These are phyloP conservation scores for Fragum sueziense DNA, from an alignment of 2,888 invertebrate species.

Conservation along the genomic window DNA sequence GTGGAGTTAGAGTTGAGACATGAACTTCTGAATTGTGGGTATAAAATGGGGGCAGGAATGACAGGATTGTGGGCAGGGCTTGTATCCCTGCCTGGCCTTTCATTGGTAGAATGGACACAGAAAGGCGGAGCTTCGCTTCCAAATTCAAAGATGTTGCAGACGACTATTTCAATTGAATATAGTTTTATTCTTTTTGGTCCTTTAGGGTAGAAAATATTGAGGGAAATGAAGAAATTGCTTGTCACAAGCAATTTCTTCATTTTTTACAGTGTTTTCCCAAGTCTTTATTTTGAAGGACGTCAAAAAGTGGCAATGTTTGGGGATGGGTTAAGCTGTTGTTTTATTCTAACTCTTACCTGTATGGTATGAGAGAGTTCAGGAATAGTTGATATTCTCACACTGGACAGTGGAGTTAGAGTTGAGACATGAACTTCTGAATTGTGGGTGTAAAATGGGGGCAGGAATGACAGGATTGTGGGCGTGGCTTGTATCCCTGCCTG, in stretches of 20 bases:
- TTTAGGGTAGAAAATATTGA: too few species aligned
- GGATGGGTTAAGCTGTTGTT: too few species aligned
- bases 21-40: conserved; percentile 75
- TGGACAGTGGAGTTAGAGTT: conserved; percentile 69
- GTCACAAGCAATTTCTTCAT: too few species aligned
- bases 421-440: conserved; percentile 75
- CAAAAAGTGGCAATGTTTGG: too few species aligned
- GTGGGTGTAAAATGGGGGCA: conserved; percentile 78
- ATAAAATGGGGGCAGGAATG: conserved; percentile 78
- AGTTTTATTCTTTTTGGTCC: too few species aligned
- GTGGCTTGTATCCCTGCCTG: conserved; percentile 72
- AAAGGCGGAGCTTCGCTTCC: conserved; percentile 65
- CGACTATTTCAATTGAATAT: too few species aligned
- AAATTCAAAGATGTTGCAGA: too few species aligned
- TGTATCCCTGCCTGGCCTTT: conserved; percentile 72
- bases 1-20: conserved; percentile 72
- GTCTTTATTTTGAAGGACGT: too few species aligned
- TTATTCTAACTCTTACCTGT: conserved; percentile 74
- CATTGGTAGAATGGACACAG: conserved; percentile 61
- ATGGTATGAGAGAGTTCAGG: conserved; percentile 67
- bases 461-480: conserved; percentile 68
- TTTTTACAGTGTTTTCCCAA: too few species aligned
- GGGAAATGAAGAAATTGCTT: too few species aligned
- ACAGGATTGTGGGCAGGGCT: conserved; percentile 64
- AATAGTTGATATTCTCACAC: conserved; percentile 69